Conservation (phyloP, 2,797 vertebrate genomes). For the Sebastes steindachneri region DNA sequence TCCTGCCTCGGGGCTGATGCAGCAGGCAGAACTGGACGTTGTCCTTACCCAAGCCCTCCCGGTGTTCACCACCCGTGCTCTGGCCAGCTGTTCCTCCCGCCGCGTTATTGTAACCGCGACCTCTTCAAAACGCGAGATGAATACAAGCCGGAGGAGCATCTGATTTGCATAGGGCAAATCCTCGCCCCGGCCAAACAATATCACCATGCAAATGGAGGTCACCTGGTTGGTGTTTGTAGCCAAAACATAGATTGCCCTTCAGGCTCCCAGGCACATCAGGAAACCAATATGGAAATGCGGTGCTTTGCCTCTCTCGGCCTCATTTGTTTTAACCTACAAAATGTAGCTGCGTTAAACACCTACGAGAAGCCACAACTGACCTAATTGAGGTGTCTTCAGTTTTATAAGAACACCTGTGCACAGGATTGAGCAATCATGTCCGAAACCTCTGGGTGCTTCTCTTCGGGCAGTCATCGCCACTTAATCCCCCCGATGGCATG, state of each 20-base stretch:
- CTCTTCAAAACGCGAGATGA: neutral
- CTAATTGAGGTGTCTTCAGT: neutral
- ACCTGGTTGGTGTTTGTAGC: conserved; percentile 55
- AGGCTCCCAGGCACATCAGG: conserved; percentile 46
- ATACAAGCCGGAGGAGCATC: neutral
- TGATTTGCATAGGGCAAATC: conserved; percentile 69
- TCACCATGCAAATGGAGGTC: conserved; percentile 75
- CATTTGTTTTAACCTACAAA: conserved; percentile 62
- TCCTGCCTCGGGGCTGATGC: conserved; percentile 58
- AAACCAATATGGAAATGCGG: conserved; percentile 75
- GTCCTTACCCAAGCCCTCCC: conserved; percentile 27
- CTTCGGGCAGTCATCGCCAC: neutral
- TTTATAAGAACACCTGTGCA: neutral
- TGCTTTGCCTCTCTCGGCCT: conserved; percentile 53
- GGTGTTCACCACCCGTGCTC: conserved; percentile 6
- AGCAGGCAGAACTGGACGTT: conserved; percentile 41
- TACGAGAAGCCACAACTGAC: conserved; percentile 39
- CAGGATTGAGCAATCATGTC: neutral
- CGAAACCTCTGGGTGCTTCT: neutral
- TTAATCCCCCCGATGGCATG: conserved; percentile 12
- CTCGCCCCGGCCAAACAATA: conserved; percentile 41
- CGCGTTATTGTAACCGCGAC: neutral
- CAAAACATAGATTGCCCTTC: conserved; percentile 56
- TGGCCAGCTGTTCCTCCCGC: conserved; percentile 48
- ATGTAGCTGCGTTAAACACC: conserved; percentile 57